Conservation (phyloP, 2,797 vertebrate genomes). For the Aeoliscus strigatus region DNA sequence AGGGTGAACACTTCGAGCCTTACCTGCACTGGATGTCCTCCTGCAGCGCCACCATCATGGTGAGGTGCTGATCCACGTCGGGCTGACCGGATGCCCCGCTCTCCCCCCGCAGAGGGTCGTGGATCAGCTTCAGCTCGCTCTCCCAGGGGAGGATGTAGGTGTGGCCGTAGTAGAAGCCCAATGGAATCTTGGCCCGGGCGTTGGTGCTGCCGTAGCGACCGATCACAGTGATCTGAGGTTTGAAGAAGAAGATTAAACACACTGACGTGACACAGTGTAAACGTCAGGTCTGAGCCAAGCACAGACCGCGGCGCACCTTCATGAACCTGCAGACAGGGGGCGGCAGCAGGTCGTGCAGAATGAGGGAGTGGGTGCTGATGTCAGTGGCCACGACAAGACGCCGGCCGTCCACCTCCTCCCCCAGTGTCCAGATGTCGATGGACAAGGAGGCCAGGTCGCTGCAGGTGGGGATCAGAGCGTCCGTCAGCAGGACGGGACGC, state of each 20-base stretch:
- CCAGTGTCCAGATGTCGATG: slow-evolving; percentile 98
- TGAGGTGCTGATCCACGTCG: slow-evolving; percentile 92
- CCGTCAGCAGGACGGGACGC: slow-evolving; percentile 90
- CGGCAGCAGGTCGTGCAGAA: slow-evolving; percentile 94
- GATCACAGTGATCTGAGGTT: slow-evolving; percentile 91
- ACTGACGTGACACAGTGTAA: too few species aligned
- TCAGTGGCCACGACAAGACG: slow-evolving; percentile 95
- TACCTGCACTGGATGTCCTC: slow-evolving; percentile 99
- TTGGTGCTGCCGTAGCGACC: slow-evolving; percentile 98
- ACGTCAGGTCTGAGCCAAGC: not conserved
- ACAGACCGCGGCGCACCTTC: slow-evolving; percentile 82
- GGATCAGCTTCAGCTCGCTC: slow-evolving; percentile 94
- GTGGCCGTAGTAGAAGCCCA: slow-evolving; percentile 98
- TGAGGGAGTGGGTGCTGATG: slow-evolving; percentile 97
- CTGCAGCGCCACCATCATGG: slow-evolving; percentile 97
- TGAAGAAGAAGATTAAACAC: too few species aligned
- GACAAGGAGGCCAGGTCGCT: slow-evolving; percentile 94
- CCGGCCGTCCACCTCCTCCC: slow-evolving; percentile 96
- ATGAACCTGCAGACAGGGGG: slow-evolving; percentile 98
- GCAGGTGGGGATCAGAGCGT: slow-evolving; percentile 94
- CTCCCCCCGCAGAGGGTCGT: slow-evolving; percentile 91
- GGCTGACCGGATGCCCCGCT: slow-evolving; percentile 88
- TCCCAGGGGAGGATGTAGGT: slow-evolving; percentile 97
- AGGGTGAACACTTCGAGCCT: slow-evolving; percentile 6
- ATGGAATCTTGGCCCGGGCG: slow-evolving; percentile 94